Conservation (phyloP, 2,888 invertebrate genomes). For the Salpingus planirostris region DNA sequence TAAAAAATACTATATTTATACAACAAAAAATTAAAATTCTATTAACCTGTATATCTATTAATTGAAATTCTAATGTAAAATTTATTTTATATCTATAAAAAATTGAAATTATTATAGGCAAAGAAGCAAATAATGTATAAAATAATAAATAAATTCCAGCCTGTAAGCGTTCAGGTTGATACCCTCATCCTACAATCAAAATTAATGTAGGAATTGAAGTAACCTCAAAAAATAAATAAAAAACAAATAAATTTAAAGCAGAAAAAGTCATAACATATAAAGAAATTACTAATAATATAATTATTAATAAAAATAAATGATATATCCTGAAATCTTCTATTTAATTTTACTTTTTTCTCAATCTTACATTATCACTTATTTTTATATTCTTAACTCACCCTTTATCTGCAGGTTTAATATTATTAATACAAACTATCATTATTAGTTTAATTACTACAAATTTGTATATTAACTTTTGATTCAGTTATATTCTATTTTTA, state of each 20-base stretch:
- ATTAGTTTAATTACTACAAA: slow-evolving; percentile 43
- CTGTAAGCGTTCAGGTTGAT: slow-evolving; percentile 59
- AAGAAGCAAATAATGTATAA: slow-evolving; percentile 61
- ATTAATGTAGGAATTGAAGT: slow-evolving; percentile 59
- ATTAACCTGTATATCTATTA: no score
- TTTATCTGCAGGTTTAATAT: slow-evolving; percentile 46
- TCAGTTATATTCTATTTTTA: slow-evolving; percentile 53
- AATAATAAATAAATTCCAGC: slow-evolving; percentile 59
- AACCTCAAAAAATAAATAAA: slow-evolving; percentile 64
- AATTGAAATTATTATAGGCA: slow-evolving; percentile 52
- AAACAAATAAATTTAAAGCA: slow-evolving; percentile 50
- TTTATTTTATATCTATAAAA: slow-evolving; percentile 43
- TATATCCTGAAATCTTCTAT: slow-evolving; percentile 50
- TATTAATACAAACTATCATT: slow-evolving; percentile 47
- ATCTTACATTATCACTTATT: slow-evolving; percentile 36
- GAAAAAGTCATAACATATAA: slow-evolving; percentile 52
- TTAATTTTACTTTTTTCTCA: slow-evolving; percentile 23
- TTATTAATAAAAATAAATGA: slow-evolving; percentile 51
- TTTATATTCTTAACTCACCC: slow-evolving; percentile 45
- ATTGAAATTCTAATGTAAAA: slow-evolving; percentile 47
- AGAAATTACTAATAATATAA: slow-evolving; percentile 47
- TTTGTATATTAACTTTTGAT: slow-evolving; percentile 48
- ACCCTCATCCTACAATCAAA: slow-evolving; percentile 59
- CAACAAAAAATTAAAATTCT: slow-evolving; percentile 46
- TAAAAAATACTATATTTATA: slow-evolving; percentile 56